Conservation (phyloP, 1,140 invertebrate genomes). For the Sinella curviseta region DNA sequence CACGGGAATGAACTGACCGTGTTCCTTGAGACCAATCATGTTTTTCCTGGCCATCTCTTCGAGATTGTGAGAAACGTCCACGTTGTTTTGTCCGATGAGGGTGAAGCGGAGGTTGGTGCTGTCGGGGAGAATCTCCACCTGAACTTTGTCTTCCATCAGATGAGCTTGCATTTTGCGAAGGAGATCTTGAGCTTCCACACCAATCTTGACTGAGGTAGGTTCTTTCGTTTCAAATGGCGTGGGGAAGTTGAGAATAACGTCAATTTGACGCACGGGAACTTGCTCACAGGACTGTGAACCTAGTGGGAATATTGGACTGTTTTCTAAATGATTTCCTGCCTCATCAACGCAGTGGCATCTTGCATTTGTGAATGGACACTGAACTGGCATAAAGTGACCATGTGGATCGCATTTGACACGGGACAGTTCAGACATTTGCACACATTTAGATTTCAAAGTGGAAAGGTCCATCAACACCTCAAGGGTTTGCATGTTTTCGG, state of each 20-base stretch:
- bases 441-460: slow-evolving; percentile 62
- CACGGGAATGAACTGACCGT: slow-evolving; percentile 30
- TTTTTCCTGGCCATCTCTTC: slow-evolving; percentile 62
- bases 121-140: slow-evolving; percentile 61
- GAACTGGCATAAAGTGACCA: slow-evolving; percentile 69
- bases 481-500: slow-evolving; percentile 35
- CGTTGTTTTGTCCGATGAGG: slow-evolving; percentile 65
- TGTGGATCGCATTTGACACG: slow-evolving; percentile 64
- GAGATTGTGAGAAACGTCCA: slow-evolving; percentile 66
- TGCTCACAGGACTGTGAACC: slow-evolving; percentile 62
- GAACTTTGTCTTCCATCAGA: slow-evolving; percentile 59
- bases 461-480: slow-evolving; percentile 30
- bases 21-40: slow-evolving; percentile 31
- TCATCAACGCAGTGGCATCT: slow-evolving; percentile 83
- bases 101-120: slow-evolving; percentile 60
- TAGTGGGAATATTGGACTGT: slow-evolving; percentile 65
- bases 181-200: slow-evolving; percentile 59
- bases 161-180: slow-evolving; percentile 59
- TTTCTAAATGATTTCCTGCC: slow-evolving; percentile 72
- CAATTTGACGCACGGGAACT: slow-evolving; percentile 63
- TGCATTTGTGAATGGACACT: slow-evolving; percentile 61
- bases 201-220: slow-evolving; percentile 55
- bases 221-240: slow-evolving; percentile 51
- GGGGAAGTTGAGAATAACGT: slow-evolving; percentile 64
- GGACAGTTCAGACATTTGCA: slow-evolving; percentile 59